Base-by-base conservation (phyloP, 2,888 invertebrate genomes). In the Diloba caeruleocephala region DNA sequence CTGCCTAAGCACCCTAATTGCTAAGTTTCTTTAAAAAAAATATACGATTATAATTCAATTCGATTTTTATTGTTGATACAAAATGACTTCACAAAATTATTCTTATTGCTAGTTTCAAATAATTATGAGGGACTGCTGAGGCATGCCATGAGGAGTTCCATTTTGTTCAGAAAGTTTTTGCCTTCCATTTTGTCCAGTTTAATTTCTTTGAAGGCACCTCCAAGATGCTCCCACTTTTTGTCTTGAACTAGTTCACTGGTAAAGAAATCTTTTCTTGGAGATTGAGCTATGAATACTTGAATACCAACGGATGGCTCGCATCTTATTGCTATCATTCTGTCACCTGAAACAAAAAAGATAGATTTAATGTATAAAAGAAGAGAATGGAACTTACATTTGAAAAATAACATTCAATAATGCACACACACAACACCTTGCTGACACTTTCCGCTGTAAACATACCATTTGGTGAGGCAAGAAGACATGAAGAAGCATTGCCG, bases 121-220 rank as follows among this genome's bases (percentile, higher is more conserved):
- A 46, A 45, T 88, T 93, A 95, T 31, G 96, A 96, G 59, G 96
- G 96, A 79, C 96, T 96, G 59, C 97, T 96, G 9, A 97, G 91
- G 75, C 97, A 97, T 48, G 98, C 98, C 98, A 99, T 98, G 3
- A 99, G 94, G 73, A 98, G 94, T 92, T 99, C 99, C 96, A 99
- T 98, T 94, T 99, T 99, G 81, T 98, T 98, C 4, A 98, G 94
- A 85, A 99, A 98, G 90, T 98, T 99, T 81, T 97, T 97, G 41
- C 99, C 99, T 85, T 99, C 98, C 96, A 99, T 97, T 88, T 98
- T 98, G 65, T 98, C 98, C 85, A 98, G 95, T 73, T 97, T 95
- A 25, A 95, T 97, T 92, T 98, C 98, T 82, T 97, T 96, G 87
- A 98, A 98, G 38, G 97, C 96, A 15, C 98, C 98, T n/a, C 98